phyloP scores from a whole-genome alignment of 2,888 invertebrate genomes.

The Melinaea menophilus region DNA sequence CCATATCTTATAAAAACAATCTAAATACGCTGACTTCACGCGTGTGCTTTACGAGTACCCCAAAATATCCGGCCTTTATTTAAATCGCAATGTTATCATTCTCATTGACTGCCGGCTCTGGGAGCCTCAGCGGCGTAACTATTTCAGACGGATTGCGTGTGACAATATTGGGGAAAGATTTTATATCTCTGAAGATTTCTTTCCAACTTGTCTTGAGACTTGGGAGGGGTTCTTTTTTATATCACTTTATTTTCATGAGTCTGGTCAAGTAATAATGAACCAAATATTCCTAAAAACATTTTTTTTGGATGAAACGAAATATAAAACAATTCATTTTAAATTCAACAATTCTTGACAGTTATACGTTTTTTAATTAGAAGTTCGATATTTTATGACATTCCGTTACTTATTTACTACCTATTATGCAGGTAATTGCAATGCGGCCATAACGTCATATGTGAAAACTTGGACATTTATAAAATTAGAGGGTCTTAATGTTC shows the following conservation, averaged over 20 bases:
- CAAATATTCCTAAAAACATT: background rate
- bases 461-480: too few species aligned
- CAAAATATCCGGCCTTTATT: slow-evolving; percentile 57
- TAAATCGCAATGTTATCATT: slow-evolving; percentile 60
- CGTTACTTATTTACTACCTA: background rate
- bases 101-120: slow-evolving; percentile 36
- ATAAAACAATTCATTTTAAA: background rate
- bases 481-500: too few species aligned
- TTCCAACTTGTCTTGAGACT: background rate
- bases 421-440: background rate
- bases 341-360: background rate
- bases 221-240: background rate
- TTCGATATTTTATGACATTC: background rate
- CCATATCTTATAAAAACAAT: too few species aligned
- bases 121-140: slow-evolving; percentile 40
- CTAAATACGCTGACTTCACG: slow-evolving; percentile 50
- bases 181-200: slow-evolving; percentile 1
- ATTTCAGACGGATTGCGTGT: slow-evolving; percentile 10
- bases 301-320: background rate
- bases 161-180: slow-evolving; percentile 32
- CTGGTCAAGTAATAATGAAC: too few species aligned
- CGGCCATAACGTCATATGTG: background rate
- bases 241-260: background rate
- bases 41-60: slow-evolving; percentile 60
- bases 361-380: background rate